Evolutionary conservation across 2,113 vertebrate genomes (phyloP).

Genomic region (Lepus americanus): DNA sequence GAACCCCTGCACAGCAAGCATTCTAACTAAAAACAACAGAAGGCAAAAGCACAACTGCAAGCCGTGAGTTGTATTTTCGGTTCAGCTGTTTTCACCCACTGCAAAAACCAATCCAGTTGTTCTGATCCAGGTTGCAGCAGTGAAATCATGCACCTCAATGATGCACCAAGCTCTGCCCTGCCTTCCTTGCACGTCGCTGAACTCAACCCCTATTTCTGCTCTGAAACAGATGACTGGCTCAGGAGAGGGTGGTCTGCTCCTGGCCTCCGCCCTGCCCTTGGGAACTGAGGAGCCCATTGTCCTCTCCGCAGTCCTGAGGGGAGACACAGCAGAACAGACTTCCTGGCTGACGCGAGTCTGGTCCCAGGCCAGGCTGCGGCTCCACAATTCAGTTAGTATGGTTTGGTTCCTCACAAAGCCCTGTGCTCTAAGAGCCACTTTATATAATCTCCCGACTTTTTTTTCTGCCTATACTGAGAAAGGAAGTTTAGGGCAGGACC

Average conservation of each 20-base stretch:
- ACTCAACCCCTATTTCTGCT: not conserved
- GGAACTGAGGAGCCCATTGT: not conserved
- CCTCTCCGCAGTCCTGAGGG: not conserved
- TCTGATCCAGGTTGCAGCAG: constrained; percentile 39
- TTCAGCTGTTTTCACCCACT: not conserved
- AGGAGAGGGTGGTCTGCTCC: too few relatives aligned
- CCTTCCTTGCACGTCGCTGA: not conserved
- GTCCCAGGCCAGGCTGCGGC: not conserved
- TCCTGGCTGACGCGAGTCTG: not conserved
- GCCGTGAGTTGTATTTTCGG: constrained; percentile 34
- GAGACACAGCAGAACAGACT: not conserved
- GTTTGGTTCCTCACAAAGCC: not conserved
- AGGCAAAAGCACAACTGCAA: constrained; percentile 16
- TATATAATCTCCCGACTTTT: constrained; percentile 65
- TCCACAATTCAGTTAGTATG: constrained; percentile 2
- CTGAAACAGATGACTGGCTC: constrained; percentile 21
- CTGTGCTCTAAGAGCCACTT: constrained; percentile 58
- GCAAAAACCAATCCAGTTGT: constrained; percentile 46
- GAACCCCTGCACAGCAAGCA: constrained; percentile 27
- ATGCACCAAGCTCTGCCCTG: constrained; percentile 22
- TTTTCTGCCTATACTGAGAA: not conserved
- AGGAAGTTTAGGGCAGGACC: not conserved
- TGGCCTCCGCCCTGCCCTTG: too few relatives aligned
- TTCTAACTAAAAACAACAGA: not conserved
- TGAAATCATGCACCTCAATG: constrained; percentile 48